A percentile compares a stretch with the other conserved stretches of the same genome.
Evolutionary conservation across 35 echinoderm and acorn worm genomes (phyloP).

Genomic region (Holothuria glaberrima): DNA sequence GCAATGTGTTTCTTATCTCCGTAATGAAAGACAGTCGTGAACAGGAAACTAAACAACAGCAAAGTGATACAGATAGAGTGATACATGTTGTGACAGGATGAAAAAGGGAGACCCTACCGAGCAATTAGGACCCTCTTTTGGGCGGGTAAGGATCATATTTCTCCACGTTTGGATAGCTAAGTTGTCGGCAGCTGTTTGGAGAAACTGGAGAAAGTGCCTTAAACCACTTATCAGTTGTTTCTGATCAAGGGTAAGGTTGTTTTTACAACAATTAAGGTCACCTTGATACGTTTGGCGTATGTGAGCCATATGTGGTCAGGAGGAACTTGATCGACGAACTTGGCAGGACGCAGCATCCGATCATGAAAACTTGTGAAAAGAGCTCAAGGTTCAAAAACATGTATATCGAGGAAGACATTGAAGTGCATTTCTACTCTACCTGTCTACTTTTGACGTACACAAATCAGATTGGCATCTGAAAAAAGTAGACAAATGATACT

Average conservation of each 20-base stretch:
- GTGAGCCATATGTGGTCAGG: slow-evolving; percentile 27
- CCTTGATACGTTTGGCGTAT: slow-evolving; percentile 38
- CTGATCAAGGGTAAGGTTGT: slow-evolving; percentile 18
- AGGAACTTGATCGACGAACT: slow-evolving; percentile 4
- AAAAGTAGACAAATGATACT: no score
- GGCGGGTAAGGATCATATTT: slow-evolving; percentile 18
- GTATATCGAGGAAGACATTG: no score
- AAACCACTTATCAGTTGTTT: slow-evolving; percentile 35
- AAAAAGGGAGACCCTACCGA: background rate
- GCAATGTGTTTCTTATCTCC: slow-evolving; percentile 33
- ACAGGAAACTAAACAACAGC: slow-evolving; percentile 16
- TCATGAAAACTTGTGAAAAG: no score
- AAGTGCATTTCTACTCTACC: no score
- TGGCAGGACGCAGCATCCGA: background rate
- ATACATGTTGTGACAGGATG: slow-evolving; percentile 35
- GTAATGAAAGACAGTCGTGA: slow-evolving; percentile 26
- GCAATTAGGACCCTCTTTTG: slow-evolving; percentile 44
- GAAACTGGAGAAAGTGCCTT: slow-evolving; percentile 39
- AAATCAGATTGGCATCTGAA: no score
- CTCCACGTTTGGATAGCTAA: background rate
- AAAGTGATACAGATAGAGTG: slow-evolving; percentile 25
- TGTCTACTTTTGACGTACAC: no score
- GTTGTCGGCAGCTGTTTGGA: slow-evolving; percentile 24
- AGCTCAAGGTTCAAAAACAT: no score
- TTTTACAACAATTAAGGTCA: slow-evolving; percentile 51